Percentiles rank a stretch among this genome's conserved stretches.
Conservation (phyloP, 2,113 vertebrate species). For the Okapia johnstoni region DNA sequence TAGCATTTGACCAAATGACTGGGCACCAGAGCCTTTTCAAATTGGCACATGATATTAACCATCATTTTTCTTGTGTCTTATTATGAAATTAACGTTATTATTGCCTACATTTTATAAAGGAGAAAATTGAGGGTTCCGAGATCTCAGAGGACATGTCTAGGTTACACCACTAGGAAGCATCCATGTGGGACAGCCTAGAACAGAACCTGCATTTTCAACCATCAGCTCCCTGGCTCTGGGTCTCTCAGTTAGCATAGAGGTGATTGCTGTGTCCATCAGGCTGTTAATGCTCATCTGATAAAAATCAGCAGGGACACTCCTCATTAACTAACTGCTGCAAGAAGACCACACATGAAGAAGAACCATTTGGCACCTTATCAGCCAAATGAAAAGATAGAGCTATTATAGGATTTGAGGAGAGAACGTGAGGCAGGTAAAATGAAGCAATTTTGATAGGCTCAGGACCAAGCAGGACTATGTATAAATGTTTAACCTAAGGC, state of each 20-base stretch:
- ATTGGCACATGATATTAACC: background rate
- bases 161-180: background rate
- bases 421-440: background rate
- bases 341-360: background rate
- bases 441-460: background rate
- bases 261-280: background rate
- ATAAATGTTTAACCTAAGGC: background rate
- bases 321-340: background rate
- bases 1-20: background rate
- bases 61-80: background rate
- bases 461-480: background rate
- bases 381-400: background rate
- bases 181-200: background rate
- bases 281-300: background rate
- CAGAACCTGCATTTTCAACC: background rate
- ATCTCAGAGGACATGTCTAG: background rate
- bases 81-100: background rate
- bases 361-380: background rate
- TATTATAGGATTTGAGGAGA: background rate
- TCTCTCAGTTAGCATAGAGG: background rate
- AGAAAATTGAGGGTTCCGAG: background rate
- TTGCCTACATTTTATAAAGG: background rate
- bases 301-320: background rate
- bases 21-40: background rate
- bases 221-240: background rate